Percentiles rank a stretch among this genome's conserved stretches.
phyloP scores from a whole-genome alignment of 2,888 invertebrate genomes.

The Helobdella robusta region DNA sequence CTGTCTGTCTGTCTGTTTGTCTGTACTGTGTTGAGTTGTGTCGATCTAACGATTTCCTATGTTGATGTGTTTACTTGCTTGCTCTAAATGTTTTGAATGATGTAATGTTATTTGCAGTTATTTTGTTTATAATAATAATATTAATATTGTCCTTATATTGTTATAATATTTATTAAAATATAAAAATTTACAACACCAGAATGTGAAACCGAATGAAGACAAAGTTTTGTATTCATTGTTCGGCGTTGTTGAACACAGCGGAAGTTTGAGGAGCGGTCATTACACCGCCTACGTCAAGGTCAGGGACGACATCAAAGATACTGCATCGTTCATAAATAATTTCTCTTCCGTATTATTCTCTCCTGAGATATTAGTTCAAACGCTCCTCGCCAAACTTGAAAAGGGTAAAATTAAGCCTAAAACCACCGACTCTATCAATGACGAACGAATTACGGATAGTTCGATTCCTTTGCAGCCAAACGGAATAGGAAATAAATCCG shows the following conservation, averaged over 20 bases:
- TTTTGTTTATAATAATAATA: no score
- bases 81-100: no score
- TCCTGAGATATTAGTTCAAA: constrained; percentile 17
- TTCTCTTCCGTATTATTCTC: constrained; percentile 15
- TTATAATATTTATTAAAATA: no score
- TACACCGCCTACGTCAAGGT: constrained; percentile 77
- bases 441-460: background rate
- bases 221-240: constrained; percentile 77
- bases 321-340: constrained; percentile 27
- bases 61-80: no score
- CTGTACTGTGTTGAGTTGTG: no score
- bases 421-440: background rate
- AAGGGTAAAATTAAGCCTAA: background rate
- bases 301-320: constrained; percentile 17
- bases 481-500: background rate
- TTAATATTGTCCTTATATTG: no score
- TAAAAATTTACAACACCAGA: no score
- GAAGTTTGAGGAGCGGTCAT: constrained; percentile 76
- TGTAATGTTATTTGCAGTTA: no score
- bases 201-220: constrained; percentile 50
- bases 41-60: no score
- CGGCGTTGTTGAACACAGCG: constrained; percentile 88
- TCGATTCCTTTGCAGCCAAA: no score
- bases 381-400: constrained; percentile 6
- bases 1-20: no score